Base-by-base conservation (phyloP, 2,888 invertebrate species). In the Crossocerus cetratus region DNA sequence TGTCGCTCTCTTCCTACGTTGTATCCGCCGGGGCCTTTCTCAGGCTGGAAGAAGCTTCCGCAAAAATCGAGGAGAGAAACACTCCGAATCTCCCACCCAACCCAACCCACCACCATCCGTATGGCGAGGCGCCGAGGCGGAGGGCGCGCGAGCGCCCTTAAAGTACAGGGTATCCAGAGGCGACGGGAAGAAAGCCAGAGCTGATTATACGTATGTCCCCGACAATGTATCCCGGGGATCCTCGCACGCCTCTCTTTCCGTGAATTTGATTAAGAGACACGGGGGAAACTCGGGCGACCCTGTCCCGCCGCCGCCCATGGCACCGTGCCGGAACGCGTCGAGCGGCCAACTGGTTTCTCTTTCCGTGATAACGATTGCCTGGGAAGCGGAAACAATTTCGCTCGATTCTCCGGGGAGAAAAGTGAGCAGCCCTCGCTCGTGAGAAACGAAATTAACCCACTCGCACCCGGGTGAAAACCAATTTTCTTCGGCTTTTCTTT, bases 41-140 rank as follows among this genome's bases (percentile, higher is more conserved):
- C 0, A 20, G 63, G 21, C 21, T 13, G 45, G 18, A 44, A 64
- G 13, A 53, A 53, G 64, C 69, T 81, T 77, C 73, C 79, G 79
- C 72, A 81, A 81, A 78, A 81, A 81, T 77, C 68, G 73, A 81
- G n/a, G 14, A 54, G 60, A 59, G n/a, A 16, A 49, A 22, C 18
- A 57, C 11, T 43, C 44, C 56, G 55, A 42, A n/a, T n/a, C n/a
- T n/a, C n/a, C 32, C 49, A 59, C 57, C 61, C n/a, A 65, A 32
- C 69, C 66, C 63, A 43, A 60, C 20, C 49, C 11, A n/a, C 18
- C 58, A 49, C 57, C 57, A 62, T 77, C 61, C 65, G 72, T 73
- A 73, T 70, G 70, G 20, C 73, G 60, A 62, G 68, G 16, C 14
- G 32, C 11, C 32, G n/a, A n/a, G n/a, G 59, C 60, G 49, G 61